Percentiles rank a stretch among this genome's conserved stretches.
These are phyloP conservation scores for Thinocorus orbignyianus DNA, from an alignment of 2,113 vertebrate genomes.

Conservation along the genomic window DNA sequence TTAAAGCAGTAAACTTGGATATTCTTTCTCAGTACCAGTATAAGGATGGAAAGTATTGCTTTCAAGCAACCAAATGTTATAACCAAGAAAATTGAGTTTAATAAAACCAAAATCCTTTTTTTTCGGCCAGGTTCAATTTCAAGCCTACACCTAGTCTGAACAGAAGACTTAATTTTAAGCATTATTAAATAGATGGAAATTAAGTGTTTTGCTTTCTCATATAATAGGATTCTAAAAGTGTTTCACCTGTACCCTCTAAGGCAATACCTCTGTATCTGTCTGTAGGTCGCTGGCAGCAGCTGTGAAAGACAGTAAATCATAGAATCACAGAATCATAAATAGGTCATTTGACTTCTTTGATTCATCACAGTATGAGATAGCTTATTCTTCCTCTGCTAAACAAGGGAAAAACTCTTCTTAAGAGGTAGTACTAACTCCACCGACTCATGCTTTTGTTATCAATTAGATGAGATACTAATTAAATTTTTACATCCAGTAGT, in stretches of 20 bases:
- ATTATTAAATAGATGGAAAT: neutral
- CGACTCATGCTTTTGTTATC: neutral
- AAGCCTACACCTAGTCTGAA: neutral
- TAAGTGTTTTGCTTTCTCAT: neutral
- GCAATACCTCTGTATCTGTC: neutral
- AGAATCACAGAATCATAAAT: no score
- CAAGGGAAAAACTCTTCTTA: neutral
- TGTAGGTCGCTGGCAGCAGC: neutral
- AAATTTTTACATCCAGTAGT: neutral
- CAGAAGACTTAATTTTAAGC: neutral
- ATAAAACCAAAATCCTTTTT: neutral
- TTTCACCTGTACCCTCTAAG: neutral
- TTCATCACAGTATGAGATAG: neutral
- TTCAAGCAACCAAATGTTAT: neutral
- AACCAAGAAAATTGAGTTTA: neutral
- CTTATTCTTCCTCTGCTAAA: neutral
- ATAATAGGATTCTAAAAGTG: neutral
- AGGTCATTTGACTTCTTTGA: neutral
- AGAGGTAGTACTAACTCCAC: neutral
- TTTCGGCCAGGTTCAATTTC: neutral
- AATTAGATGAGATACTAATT: neutral
- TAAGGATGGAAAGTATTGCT: neutral
- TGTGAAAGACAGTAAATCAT: neutral
- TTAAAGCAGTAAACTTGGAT: neutral
- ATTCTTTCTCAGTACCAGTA: neutral